Percentiles rank a stretch among this genome's conserved stretches.
Evolutionary conservation across 2,113 vertebrate genomes (phyloP).

Genomic region (Setophaga kirtlandii): DNA sequence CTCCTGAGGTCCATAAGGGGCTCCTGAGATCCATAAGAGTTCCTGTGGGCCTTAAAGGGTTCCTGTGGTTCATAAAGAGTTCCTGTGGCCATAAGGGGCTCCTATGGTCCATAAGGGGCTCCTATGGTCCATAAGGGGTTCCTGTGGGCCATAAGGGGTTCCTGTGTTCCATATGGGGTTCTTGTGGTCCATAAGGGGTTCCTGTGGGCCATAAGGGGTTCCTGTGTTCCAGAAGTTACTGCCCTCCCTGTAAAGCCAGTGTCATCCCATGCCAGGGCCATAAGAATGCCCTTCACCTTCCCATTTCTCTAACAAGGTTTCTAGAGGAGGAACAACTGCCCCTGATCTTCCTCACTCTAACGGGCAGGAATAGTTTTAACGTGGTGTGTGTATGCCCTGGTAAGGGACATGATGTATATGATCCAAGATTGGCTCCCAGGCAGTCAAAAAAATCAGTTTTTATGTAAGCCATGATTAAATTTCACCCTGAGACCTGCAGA

Average conservation of each 20-base stretch:
- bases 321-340: background rate
- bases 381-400: accelerated
- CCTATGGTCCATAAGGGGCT: too few species aligned
- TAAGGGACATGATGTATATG: background rate
- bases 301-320: background rate
- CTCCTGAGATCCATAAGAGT: too few species aligned
- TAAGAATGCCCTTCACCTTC: background rate
- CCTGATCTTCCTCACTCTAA: background rate
- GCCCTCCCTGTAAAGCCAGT: background rate
- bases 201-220: background rate
- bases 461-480: conserved; percentile 4
- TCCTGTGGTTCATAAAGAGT: too few species aligned
- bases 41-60: too few species aligned
- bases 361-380: background rate
- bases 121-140: too few species aligned
- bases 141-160: too few species aligned
- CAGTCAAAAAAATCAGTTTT: background rate
- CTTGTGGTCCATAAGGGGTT: too few species aligned
- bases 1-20: too few species aligned
- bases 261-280: accelerated
- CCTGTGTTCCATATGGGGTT: too few species aligned
- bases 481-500: background rate
- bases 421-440: background rate
- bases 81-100: too few species aligned
- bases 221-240: background rate